These are phyloP conservation scores for Caenorhabditis sp. DNA, from an alignment of 2,888 invertebrate species.

Conservation along the genomic window DNA sequence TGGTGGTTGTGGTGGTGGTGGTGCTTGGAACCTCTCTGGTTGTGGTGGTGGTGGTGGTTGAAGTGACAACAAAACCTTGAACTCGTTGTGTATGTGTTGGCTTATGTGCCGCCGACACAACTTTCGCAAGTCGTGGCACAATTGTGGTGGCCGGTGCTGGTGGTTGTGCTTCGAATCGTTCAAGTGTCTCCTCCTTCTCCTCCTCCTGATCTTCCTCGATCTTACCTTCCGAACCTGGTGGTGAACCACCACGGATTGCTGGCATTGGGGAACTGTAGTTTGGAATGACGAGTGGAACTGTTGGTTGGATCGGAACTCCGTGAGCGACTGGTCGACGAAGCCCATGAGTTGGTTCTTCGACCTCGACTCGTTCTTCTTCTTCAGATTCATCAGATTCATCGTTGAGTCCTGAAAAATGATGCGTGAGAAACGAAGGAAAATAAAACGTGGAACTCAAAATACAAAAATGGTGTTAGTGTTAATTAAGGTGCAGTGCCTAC, in stretches of 20 bases:
- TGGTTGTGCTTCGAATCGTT: slow-evolving; percentile 26
- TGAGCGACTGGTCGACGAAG: slow-evolving; percentile 10
- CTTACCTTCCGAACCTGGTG: slow-evolving; percentile 16
- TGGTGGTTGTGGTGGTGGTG: slow-evolving; percentile 15
- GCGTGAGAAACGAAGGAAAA: not conserved
- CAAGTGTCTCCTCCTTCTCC: slow-evolving; percentile 7
- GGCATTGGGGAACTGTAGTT: slow-evolving; percentile 28
- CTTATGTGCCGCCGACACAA: not conserved
- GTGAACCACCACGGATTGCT: slow-evolving; percentile 16
- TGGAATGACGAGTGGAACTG: slow-evolving; percentile 36
- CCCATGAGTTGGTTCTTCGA: not conserved
- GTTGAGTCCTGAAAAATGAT: not conserved
- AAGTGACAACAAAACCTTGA: slow-evolving; percentile 36
- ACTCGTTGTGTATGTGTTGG: too few relatives aligned
- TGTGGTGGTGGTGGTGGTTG: slow-evolving; percentile 19
- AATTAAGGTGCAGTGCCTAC: too few relatives aligned
- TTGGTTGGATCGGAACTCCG: slow-evolving; percentile 37
- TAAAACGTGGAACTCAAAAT: not conserved
- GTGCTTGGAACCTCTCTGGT: slow-evolving; percentile 10
- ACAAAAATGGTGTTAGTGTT: not conserved
- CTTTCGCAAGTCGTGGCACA: slow-evolving; percentile 30
- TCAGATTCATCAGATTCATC: slow-evolving; percentile 10
- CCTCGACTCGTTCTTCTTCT: not conserved
- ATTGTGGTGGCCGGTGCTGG: slow-evolving; percentile 30
- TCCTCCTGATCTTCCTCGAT: not conserved